Conservation (phyloP, 1,140 invertebrate genomes). For the Megalopta genalis region DNA sequence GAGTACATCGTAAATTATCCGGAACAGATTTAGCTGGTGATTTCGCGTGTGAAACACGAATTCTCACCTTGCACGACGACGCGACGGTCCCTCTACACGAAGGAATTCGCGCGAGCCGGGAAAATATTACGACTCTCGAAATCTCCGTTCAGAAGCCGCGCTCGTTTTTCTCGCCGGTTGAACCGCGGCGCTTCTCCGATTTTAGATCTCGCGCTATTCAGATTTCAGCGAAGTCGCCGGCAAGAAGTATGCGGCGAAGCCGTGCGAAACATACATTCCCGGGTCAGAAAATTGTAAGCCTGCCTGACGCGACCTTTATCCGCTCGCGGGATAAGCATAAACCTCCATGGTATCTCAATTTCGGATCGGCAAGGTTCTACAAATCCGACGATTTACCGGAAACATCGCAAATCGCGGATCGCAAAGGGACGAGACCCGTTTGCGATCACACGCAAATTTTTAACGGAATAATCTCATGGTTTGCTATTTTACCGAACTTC, state of each 20-base stretch:
- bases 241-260: conserved; percentile 1
- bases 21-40: too few relatives aligned
- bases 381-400: not conserved
- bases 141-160: not conserved
- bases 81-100: not conserved
- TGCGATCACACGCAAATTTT: not conserved
- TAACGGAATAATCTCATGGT: too few relatives aligned
- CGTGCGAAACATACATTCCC: not conserved
- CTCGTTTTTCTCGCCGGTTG: conserved; percentile 2
- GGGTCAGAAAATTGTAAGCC: conserved; percentile 24
- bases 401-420: not conserved
- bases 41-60: not conserved
- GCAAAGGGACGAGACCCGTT: not conserved
- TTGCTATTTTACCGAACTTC: too few relatives aligned
- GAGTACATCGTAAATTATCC: too few relatives aligned
- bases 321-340: conserved; percentile 15
- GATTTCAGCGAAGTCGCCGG: not conserved
- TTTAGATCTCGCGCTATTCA: conserved; percentile 4
- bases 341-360: conserved; percentile 6
- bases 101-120: not conserved
- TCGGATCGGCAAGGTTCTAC: not conserved
- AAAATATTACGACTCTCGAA: conserved; percentile 2
- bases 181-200: not conserved
- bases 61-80: not conserved
- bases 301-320: not conserved